A percentile compares a stretch with the other conserved stretches of the same genome.
These are phyloP conservation scores for Notodonta dromedarius DNA, from an alignment of 2,888 invertebrate genomes.

Conservation along the genomic window DNA sequence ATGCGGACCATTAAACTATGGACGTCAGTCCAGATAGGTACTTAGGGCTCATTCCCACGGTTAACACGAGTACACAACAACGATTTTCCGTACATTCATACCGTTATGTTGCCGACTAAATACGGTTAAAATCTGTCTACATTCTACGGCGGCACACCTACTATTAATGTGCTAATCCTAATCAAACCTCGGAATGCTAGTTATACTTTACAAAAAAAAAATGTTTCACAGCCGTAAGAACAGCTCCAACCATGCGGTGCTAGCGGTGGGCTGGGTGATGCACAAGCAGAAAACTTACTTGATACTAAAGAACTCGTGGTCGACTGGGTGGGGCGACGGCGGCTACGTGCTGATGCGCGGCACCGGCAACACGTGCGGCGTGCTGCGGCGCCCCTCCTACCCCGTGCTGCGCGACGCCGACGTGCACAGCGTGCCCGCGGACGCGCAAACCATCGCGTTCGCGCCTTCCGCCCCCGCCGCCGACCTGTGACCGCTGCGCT, in stretches of 20 bases:
- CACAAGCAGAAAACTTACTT: slow-evolving; percentile 58
- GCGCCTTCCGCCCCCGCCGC: slow-evolving; percentile 4
- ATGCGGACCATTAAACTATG: no score
- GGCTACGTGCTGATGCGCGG: slow-evolving; percentile 66
- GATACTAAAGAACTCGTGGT: slow-evolving; percentile 74
- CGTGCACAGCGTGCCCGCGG: slow-evolving; percentile 44
- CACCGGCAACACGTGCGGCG: slow-evolving; percentile 67
- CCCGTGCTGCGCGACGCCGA: slow-evolving; percentile 55
- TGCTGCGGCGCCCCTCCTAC: slow-evolving; percentile 62
- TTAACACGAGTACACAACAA: no score
- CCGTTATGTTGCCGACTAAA: no score
- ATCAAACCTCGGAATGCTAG: no score
- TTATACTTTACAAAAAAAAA: neutral
- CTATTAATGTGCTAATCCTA: no score
- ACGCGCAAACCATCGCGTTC: slow-evolving; percentile 19
- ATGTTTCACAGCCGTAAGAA: slow-evolving; percentile 46
- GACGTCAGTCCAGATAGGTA: no score
- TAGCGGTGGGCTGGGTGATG: slow-evolving; percentile 71
- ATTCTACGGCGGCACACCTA: no score
- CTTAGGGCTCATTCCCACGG: no score
- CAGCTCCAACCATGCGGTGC: slow-evolving; percentile 60
- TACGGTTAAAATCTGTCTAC: no score
- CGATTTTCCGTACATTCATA: no score
- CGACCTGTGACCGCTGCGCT: neutral
- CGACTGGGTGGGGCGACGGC: slow-evolving; percentile 59